Evolutionary conservation across 2,888 invertebrate species (phyloP), one percentile per base, ranked within the genome.

Genomic region (Koerneria pararmatus): DNA sequence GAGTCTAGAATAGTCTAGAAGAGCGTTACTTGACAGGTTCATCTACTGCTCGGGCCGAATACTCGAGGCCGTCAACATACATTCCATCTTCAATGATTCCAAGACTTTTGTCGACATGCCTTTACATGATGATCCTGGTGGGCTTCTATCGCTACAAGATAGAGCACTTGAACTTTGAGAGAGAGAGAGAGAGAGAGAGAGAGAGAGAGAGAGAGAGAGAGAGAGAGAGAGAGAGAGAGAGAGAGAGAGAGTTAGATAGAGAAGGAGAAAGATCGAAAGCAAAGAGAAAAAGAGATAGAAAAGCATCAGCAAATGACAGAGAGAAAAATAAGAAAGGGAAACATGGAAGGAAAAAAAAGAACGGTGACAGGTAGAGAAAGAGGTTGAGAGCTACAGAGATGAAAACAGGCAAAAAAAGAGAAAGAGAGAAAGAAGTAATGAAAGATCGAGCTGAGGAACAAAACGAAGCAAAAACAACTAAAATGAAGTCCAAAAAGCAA

Each of bases 51-150:
- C 69, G 49, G 80, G 80, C 19, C 72, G 68, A 22, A 69, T 80
- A 46, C 70, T 80, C 5, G 74, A 76, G 59, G 79, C 80, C 8
- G 79, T 78, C 56, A 80, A 80, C 58, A 67, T 71, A 54, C 72
- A 71, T 46, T 31, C 65, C 22, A 58, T 81, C 3, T 78, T 74
- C 72, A 75, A 79, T 64, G 80, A 82, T 65, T 82, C 79, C 22
- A 82, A 82, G 58, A 73, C 76, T 15, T 82, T 77, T 68, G 82
- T 82, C 41, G 82, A 82, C 61, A 78, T 78, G 75, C 80, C 80
- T 6, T 67, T 80, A 67, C 69, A 69, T 58, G 51, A 72, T 8
- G 68, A 72, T 56, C 76, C 76, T 29, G 68, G 79, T 77, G 46
- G 37, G 69, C 56, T 58, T 34, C 31, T 69, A 34, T 19, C 29